Conservation (phyloP, 2,113 vertebrate species). For the Xerus inauris region DNA sequence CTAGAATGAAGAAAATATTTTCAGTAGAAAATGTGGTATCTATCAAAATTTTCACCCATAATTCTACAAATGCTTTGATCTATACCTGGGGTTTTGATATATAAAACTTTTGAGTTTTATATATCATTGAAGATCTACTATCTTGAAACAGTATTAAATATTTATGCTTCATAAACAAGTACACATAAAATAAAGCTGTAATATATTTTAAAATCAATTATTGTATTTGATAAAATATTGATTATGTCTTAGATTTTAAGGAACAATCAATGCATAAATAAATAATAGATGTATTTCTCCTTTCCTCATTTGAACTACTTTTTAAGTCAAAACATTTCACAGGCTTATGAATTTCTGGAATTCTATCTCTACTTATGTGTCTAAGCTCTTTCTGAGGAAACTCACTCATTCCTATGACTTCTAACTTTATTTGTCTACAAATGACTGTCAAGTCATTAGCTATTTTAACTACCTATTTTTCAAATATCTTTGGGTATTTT, state of each 20-base stretch:
- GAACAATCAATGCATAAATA: background rate
- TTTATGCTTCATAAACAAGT: background rate
- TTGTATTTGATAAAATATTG: background rate
- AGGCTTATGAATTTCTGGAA: background rate
- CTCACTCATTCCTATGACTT: background rate
- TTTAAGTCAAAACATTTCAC: background rate
- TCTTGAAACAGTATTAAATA: background rate
- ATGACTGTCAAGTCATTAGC: background rate
- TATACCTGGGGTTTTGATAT: background rate
- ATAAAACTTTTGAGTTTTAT: background rate
- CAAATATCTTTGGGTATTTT: background rate
- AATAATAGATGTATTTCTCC: background rate
- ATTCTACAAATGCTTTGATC: background rate
- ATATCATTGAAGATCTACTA: background rate
- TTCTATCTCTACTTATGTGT: background rate
- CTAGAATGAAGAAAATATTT: too few relatives aligned
- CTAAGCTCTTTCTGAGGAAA: background rate
- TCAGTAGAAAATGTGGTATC: background rate
- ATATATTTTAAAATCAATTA: background rate
- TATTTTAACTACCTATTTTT: background rate
- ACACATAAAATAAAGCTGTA: background rate
- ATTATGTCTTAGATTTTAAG: background rate
- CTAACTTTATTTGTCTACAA: background rate
- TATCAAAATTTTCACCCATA: background rate
- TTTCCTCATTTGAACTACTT: background rate